Conservation (phyloP, 2,888 invertebrate species). For the Ennomos fuscantarius region DNA sequence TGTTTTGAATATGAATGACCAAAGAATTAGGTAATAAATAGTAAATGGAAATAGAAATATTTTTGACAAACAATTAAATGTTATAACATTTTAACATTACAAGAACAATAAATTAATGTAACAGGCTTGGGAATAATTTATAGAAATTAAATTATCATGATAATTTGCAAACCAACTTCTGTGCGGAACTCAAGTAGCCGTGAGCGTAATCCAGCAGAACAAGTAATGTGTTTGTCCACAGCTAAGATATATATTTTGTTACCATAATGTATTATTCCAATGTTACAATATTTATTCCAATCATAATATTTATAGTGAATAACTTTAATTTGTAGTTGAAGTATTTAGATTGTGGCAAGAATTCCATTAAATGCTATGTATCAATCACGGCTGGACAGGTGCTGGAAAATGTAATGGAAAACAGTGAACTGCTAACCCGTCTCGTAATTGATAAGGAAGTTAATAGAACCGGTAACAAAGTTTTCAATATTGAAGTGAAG, state of each 20-base stretch:
- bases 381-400: constrained; percentile 37
- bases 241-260: neutral
- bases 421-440: constrained; percentile 22
- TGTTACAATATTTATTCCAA: constrained; percentile 11
- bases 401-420: constrained; percentile 34
- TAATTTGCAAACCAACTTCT: constrained; percentile 8
- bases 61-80: constrained; percentile 2
- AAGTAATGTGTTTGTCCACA: constrained; percentile 19
- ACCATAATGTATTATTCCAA: neutral
- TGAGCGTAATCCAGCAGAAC: constrained; percentile 21
- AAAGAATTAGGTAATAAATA: too few relatives aligned
- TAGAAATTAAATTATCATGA: constrained; percentile 13
- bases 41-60: too few relatives aligned
- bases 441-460: constrained; percentile 28
- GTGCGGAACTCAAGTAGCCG: constrained; percentile 26
- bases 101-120: neutral
- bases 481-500: constrained; percentile 12
- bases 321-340: constrained; percentile 15
- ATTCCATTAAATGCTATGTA: constrained; percentile 33
- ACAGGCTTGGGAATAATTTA: constrained; percentile 5
- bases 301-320: constrained; percentile 10
- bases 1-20: too few relatives aligned
- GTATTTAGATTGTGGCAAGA: constrained; percentile 29
- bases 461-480: constrained; percentile 13
- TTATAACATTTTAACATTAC: neutral